Evolutionary conservation across 2,797 vertebrate species (phyloP), one percentile per base, ranked within the genome.

Genomic region (Gobionotothen gibberifrons): DNA sequence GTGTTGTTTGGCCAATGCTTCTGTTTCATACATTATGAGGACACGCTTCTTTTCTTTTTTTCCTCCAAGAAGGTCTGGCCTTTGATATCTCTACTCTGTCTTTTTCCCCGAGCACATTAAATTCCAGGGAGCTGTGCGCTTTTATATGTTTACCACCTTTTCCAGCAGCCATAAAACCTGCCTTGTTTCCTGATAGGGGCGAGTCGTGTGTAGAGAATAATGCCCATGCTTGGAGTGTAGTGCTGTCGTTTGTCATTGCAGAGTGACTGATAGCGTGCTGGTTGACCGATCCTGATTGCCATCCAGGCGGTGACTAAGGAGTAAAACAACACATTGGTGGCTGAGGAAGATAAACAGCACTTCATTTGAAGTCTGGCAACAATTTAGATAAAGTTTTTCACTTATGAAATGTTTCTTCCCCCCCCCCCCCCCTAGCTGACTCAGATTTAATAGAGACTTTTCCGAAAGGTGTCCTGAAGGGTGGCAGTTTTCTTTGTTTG

Each of bases 401-500:
- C 81, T 84, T 83, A 69, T 81, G 81, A 89, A 89, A 82, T 79
- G 53, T 75, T 79, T 81, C 40, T 15, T 66, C n/a, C n/a, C n/a
- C n/a, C n/a, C n/a, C n/a, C n/a, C n/a, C n/a, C 21, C 63, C 71
- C 52, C 71, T 54, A 84, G 81, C 82, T 86, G 87, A 89, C 86
- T 86, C 76, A 62, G 74, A 85, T 85, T 90, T 93, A 89, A 92
- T 89, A 83, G 89, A 93, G 89, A 87, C 83, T 88, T 91, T 84
- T 86, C 76, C 51, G 48, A 89, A 87, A 92, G 89, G 87, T 91
- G 89, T 93, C 85, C 90, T 91, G 87, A 91, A 86, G 84, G 90
- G 84, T 90, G 91, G 86, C 87, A 87, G 84, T 76, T 90, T 89
- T 82, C 81, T 92, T 90, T 94, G 91, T 93, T 87, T 87, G 89